Base-by-base conservation (phyloP, 1,140 invertebrate genomes). In the Hermetia illucens region DNA sequence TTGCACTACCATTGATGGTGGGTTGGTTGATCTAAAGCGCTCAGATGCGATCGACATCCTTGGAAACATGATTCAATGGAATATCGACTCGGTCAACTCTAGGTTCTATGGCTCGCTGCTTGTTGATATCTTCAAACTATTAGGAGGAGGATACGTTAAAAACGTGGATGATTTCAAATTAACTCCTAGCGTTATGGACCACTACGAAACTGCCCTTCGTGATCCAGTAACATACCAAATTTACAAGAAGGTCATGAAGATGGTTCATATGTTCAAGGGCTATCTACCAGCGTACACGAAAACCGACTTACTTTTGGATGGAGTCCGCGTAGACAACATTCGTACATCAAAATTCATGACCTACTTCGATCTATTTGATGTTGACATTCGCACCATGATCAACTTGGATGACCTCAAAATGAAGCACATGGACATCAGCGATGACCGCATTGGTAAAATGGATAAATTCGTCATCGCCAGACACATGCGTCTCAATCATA, bases 201-300 rank as follows among this genome's bases (percentile, higher is more conserved):
- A 62, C 38, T 65, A 55, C 42, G 49, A 60, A 40, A 74, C 73
- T 8, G 64, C 68, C 12, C 46, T 76, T 20, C 66, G 72, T 22
- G 73, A 79, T 43, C 75, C 75, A 3, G 58, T 65, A 4, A 71
- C 77, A 61, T 78, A 69, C 49, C 64, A 72, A 37, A 56, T 75
- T 0, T 70, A 71, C 48, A 68, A 69, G 41, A 67, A 66, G 22
- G 71, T 77, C 42, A 44, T 75, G 3, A 51, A 58, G 36, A 69
- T 71, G 42, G 69, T 72, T 44, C 46, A 49, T 34, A 21, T 45
- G 3, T 47, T 66, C 25, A 75, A 76, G 36, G 49, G 73, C 36
- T 66, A 66, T 35, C 55, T 77, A 2, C 65, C 69, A 13, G 63
- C 68, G 9, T 77, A 78, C 48, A 65, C 64, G 17, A 59, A 62